These are phyloP conservation scores for Macrochelys suwanniensis DNA, from an alignment of 2,797 vertebrate species.

Conservation along the genomic window DNA sequence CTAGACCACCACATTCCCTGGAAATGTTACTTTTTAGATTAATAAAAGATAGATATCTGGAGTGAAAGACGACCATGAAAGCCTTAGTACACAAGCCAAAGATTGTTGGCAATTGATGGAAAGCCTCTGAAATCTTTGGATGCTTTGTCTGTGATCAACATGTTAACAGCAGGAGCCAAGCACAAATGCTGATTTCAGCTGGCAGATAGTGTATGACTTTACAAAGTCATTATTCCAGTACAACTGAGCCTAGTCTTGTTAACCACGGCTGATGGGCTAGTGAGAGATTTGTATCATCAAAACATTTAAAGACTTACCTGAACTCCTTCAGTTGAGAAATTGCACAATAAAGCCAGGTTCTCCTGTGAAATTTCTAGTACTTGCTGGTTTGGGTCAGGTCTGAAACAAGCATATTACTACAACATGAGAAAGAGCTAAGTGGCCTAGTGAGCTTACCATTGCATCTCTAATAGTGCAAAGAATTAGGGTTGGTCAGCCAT, in stretches of 20 bases:
- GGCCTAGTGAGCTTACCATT: fast-evolving
- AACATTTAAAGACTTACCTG: not conserved
- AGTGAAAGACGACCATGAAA: constrained; percentile 67
- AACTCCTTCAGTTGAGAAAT: fast-evolving
- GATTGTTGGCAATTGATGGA: constrained; percentile 70
- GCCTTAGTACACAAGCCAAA: constrained; percentile 66
- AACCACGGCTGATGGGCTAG: not conserved
- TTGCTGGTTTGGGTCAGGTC: not conserved
- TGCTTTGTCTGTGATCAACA: constrained; percentile 58
- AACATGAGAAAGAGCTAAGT: too few species aligned
- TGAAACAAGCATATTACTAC: not conserved
- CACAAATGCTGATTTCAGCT: constrained; percentile 69
- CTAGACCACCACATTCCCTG: constrained; percentile 66
- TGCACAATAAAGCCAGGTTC: not conserved
- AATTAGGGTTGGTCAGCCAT: not conserved
- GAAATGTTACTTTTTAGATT: constrained; percentile 70
- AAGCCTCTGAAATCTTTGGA: constrained; percentile 76
- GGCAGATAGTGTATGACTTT: constrained; percentile 37
- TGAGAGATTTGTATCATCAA: not conserved
- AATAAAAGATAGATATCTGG: constrained; percentile 73
- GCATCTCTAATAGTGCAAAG: not conserved
- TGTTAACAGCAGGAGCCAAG: constrained; percentile 65
- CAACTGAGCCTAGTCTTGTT: not conserved
- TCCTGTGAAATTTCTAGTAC: not conserved
- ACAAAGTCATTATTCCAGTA: constrained; percentile 54